phyloP scores from a whole-genome alignment of 1,140 invertebrate species.

The Pectinophora gossypiella region DNA sequence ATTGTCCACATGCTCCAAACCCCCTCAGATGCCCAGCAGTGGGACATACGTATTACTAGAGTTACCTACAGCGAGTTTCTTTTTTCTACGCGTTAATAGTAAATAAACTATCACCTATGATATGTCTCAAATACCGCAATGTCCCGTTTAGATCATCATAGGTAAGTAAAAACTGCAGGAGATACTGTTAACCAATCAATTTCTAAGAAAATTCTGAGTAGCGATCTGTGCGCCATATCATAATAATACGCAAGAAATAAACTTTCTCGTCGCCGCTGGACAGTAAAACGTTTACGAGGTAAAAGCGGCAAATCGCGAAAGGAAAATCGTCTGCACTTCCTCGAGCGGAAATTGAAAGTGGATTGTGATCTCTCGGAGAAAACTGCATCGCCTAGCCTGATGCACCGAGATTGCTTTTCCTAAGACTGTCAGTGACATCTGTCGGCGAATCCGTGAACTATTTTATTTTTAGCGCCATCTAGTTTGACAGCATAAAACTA shows the following conservation, averaged over 20 bases:
- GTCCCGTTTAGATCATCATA: too few relatives aligned
- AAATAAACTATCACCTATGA: too few relatives aligned
- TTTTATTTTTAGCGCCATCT: conserved; percentile 29
- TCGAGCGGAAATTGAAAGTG: conserved; percentile 70
- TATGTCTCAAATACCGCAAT: too few relatives aligned
- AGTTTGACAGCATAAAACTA: neutral
- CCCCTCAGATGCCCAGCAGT: too few relatives aligned
- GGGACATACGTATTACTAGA: too few relatives aligned
- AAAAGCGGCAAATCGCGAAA: conserved; percentile 60
- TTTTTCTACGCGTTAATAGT: too few relatives aligned
- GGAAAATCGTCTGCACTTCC: conserved; percentile 65
- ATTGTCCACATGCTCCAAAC: too few relatives aligned
- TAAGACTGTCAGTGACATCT: conserved; percentile 11
- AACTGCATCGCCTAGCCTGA: conserved; percentile 36
- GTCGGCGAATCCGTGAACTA: conserved; percentile 7
- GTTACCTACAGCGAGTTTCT: too few relatives aligned
- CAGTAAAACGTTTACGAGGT: conserved; percentile 28
- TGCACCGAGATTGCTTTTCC: conserved; percentile 16
- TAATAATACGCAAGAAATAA: conserved; percentile 10
- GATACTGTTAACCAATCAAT: too few relatives aligned
- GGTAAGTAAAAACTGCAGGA: too few relatives aligned
- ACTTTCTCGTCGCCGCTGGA: conserved; percentile 45
- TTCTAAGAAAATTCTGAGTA: too few relatives aligned
- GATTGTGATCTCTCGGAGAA: conserved; percentile 53
- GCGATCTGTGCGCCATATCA: too few relatives aligned